These are phyloP conservation scores for Chinchilla lanigera DNA, from an alignment of 2,113 vertebrate genomes.

Conservation along the genomic window DNA sequence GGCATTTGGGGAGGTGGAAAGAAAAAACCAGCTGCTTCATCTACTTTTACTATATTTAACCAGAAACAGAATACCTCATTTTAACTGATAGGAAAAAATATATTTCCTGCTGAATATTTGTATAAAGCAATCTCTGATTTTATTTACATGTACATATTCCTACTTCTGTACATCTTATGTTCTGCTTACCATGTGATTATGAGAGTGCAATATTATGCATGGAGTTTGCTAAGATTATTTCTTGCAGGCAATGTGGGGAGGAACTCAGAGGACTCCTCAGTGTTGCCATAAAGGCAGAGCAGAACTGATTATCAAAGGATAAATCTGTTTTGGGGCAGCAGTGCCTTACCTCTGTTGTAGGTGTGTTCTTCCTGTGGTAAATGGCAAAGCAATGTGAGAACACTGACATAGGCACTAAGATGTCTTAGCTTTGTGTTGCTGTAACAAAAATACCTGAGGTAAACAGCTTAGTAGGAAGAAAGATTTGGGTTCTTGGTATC, in stretches of 20 bases:
- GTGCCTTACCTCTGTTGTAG: background rate
- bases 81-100: background rate
- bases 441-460: too few relatives aligned
- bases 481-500: too few relatives aligned
- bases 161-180: background rate
- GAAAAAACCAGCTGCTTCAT: background rate
- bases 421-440: too few relatives aligned
- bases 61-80: background rate
- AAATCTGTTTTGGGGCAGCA: background rate
- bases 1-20: background rate
- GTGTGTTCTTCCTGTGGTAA: background rate
- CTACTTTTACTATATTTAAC: background rate
- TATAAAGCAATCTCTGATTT: background rate
- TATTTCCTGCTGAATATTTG: background rate
- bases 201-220: background rate
- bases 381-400: background rate
- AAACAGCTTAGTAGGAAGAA: too few relatives aligned
- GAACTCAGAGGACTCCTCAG: background rate
- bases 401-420: too few relatives aligned
- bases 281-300: background rate
- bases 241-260: background rate
- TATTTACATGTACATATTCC: background rate
- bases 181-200: background rate
- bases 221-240: background rate
- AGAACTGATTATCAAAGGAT: background rate